These are phyloP conservation scores for Lampris megalopsis DNA, from an alignment of 2,113 vertebrate genomes.

Conservation along the genomic window DNA sequence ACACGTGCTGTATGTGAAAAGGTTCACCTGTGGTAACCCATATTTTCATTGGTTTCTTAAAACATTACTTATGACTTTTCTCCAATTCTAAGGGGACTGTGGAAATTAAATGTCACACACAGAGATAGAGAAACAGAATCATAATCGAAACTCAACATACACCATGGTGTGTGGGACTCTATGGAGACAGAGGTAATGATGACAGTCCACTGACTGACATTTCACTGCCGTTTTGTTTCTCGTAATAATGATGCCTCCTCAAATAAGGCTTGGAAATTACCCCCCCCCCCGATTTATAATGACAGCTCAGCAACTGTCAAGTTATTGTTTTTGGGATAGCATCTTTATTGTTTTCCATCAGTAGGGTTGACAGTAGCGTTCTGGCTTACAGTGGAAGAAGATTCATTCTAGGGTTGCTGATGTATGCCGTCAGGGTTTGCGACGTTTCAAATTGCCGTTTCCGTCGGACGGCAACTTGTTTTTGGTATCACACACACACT, in stretches of 20 bases:
- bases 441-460: constrained; percentile 56
- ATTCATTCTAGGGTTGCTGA: constrained; percentile 49
- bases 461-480: constrained; percentile 40
- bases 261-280: constrained; percentile 76
- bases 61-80: too few species aligned
- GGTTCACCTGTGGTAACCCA: too few species aligned
- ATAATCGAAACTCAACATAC: constrained; percentile 47
- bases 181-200: constrained; percentile 67
- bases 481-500: constrained; percentile 46
- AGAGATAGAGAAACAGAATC: constrained; percentile 58
- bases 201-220: constrained; percentile 73
- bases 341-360: constrained; percentile 80
- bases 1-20: too few species aligned
- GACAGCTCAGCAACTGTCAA: constrained; percentile 74
- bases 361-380: constrained; percentile 64
- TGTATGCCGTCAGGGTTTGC: constrained; percentile 48
- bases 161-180: constrained; percentile 43
- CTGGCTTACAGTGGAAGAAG: constrained; percentile 57
- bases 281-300: constrained; percentile 76
- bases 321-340: constrained; percentile 64
- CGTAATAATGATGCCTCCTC: constrained; percentile 79
- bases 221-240: constrained; percentile 68
- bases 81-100: too few species aligned
- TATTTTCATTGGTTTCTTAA: too few species aligned
- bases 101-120: constrained; percentile 37